phyloP scores from a whole-genome alignment of 1,140 invertebrate genomes.

The Zaprionus capensis region DNA sequence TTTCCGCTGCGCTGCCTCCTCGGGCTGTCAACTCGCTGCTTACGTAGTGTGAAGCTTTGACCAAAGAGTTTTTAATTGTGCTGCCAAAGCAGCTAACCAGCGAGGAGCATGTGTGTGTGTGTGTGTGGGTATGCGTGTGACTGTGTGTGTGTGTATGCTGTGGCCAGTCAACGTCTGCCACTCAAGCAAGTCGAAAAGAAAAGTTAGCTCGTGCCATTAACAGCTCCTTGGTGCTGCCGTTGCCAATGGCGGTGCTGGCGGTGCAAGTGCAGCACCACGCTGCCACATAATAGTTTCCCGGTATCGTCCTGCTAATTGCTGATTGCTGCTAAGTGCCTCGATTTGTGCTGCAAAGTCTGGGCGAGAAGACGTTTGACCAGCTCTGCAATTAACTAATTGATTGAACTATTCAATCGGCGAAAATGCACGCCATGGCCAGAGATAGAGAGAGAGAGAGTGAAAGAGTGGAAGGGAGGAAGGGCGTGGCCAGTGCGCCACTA shows the following conservation, averaged over 20 bases:
- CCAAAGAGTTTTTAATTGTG: slow-evolving; percentile 61
- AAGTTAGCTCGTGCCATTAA: slow-evolving; percentile 43
- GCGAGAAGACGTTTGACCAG: slow-evolving; percentile 48
- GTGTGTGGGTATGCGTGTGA: slow-evolving; percentile 10
- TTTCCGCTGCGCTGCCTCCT: neutral
- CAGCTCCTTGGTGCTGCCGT: slow-evolving; percentile 39
- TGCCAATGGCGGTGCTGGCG: neutral
- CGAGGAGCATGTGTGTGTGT: neutral
- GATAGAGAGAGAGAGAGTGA: neutral
- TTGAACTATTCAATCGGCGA: slow-evolving; percentile 78
- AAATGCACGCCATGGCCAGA: slow-evolving; percentile 52
- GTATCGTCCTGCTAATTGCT: slow-evolving; percentile 64
- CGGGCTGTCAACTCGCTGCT: neutral
- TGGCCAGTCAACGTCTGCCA: slow-evolving; percentile 22
- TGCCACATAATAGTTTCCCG: slow-evolving; percentile 32
- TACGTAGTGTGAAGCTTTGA: slow-evolving; percentile 7
- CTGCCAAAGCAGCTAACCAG: slow-evolving; percentile 9
- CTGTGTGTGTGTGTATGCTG: neutral
- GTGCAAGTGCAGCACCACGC: neutral
- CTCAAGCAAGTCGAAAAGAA: slow-evolving; percentile 46
- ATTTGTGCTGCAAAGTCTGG: slow-evolving; percentile 61
- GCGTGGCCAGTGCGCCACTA: slow-evolving; percentile 1
- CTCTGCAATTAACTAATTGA: slow-evolving; percentile 81
- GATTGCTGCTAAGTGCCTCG: slow-evolving; percentile 76
- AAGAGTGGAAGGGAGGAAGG: neutral